A percentile compares a stretch with the other conserved stretches of the same genome.
phyloP scores from a whole-genome alignment of 2,113 vertebrate genomes.

The Cochlearius cochlearius region DNA sequence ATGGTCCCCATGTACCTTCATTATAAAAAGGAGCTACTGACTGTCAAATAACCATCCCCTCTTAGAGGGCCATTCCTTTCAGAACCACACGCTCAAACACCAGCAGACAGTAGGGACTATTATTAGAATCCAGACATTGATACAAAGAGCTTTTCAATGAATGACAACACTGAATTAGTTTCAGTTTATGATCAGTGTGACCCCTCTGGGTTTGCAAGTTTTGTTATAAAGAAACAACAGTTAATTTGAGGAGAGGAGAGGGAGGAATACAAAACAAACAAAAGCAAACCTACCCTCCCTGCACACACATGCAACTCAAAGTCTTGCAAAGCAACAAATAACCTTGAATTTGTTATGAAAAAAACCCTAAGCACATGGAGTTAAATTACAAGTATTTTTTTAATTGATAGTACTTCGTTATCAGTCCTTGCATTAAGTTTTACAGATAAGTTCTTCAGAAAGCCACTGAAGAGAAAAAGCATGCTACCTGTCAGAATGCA shows the following conservation, averaged over 20 bases:
- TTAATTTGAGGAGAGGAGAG: not conserved
- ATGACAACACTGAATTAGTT: not conserved
- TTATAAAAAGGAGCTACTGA: not conserved
- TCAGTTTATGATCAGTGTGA: fast-evolving
- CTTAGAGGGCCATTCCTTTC: not conserved
- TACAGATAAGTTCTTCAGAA: not conserved
- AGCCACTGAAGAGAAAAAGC: not conserved
- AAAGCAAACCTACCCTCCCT: not conserved
- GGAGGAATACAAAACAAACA: not conserved
- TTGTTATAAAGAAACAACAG: not conserved
- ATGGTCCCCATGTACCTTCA: not conserved
- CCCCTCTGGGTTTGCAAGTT: not conserved
- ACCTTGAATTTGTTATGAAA: not conserved
- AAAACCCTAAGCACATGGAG: not conserved
- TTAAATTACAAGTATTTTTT: not conserved
- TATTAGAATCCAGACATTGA: not conserved
- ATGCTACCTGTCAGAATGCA: not conserved
- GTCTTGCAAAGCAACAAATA: not conserved
- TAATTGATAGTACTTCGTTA: not conserved
- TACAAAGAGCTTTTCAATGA: not conserved
- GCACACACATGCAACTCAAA: not conserved
- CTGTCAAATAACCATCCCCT: not conserved
- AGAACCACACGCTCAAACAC: not conserved
- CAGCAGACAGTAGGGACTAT: not conserved
- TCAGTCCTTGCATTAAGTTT: not conserved